phyloP scores from a whole-genome alignment of 64 coral and sea anemone genomes.

The Pachyseris speciosa region DNA sequence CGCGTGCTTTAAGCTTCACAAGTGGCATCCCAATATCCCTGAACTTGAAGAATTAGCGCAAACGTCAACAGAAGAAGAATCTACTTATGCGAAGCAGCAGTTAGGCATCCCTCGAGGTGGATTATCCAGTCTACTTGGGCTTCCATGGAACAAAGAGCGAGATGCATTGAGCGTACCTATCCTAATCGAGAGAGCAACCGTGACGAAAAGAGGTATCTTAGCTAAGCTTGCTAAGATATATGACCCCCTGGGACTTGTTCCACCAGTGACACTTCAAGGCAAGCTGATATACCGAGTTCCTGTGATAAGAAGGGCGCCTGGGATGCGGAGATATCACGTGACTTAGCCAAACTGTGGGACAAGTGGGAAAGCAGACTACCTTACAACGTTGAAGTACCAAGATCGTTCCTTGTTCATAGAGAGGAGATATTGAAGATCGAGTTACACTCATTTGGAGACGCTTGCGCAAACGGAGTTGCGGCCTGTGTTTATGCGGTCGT shows the following conservation, averaged over 20 bases:
- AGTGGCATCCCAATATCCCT: slow-evolving; percentile 13
- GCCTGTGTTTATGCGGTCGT: neutral
- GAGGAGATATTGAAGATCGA: no score
- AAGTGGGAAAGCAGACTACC: no score
- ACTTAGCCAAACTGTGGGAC: neutral
- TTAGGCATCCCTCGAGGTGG: neutral
- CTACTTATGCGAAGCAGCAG: slow-evolving; percentile 22
- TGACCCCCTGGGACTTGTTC: slow-evolving; percentile 6
- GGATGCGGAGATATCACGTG: neutral
- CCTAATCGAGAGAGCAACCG: neutral
- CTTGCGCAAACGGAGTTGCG: no score
- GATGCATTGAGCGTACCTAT: neutral
- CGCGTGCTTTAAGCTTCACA: slow-evolving; percentile 27
- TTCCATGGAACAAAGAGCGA: neutral
- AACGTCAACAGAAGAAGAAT: neutral
- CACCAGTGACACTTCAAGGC: slow-evolving; percentile 7
- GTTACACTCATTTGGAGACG: no score
- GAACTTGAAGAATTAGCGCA: neutral
- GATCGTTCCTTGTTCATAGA: no score
- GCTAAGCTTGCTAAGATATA: slow-evolving; percentile 31
- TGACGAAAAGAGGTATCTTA: slow-evolving; percentile 17
- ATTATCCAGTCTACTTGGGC: neutral
- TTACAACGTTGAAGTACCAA: no score
- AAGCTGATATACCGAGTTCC: slow-evolving; percentile 8
- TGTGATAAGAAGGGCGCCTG: slow-evolving; percentile 16